phyloP scores from a whole-genome alignment of 2,113 vertebrate species.

The Panurus biarmicus region DNA sequence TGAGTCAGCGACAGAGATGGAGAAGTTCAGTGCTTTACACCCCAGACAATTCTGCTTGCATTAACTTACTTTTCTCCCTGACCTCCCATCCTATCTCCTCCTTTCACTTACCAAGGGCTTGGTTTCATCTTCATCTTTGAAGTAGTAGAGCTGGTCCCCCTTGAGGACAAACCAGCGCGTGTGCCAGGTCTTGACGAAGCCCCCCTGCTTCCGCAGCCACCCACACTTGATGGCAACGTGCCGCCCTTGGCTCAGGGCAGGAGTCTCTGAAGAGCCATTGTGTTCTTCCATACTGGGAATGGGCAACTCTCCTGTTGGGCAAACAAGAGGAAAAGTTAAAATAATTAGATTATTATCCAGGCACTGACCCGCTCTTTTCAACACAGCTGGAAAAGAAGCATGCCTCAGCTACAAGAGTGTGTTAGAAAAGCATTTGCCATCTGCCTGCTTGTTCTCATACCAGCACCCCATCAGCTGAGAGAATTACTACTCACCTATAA shows the following conservation, averaged over 20 bases:
- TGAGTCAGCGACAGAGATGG: not conserved
- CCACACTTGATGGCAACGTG: slow-evolving; percentile 80
- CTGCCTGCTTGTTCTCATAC: not conserved
- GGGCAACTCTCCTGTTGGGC: slow-evolving; percentile 54
- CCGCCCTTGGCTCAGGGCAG: slow-evolving; percentile 56
- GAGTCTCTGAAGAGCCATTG: slow-evolving; percentile 65
- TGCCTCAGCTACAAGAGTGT: accelerated
- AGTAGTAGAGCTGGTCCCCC: slow-evolving; percentile 90
- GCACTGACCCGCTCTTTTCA: not conserved
- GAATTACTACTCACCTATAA: not conserved
- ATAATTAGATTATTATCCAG: not conserved
- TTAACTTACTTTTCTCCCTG: not conserved
- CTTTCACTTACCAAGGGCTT: slow-evolving; percentile 87
- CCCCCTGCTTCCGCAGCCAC: slow-evolving; percentile 98
- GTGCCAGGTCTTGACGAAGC: slow-evolving; percentile 98
- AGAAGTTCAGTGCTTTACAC: not conserved
- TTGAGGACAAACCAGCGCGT: slow-evolving; percentile 96
- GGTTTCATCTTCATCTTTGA: slow-evolving; percentile 96
- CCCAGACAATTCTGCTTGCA: not conserved
- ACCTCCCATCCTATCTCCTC: not conserved
- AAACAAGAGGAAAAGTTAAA: not conserved
- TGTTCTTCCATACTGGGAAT: slow-evolving; percentile 82
- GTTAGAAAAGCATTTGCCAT: not conserved
- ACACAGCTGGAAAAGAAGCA: not conserved
- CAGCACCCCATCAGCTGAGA: not conserved